A percentile compares a stretch with the other conserved stretches of the same genome.
Conservation (phyloP, 2,888 invertebrate genomes). For the Shargacucullia verbasci region DNA sequence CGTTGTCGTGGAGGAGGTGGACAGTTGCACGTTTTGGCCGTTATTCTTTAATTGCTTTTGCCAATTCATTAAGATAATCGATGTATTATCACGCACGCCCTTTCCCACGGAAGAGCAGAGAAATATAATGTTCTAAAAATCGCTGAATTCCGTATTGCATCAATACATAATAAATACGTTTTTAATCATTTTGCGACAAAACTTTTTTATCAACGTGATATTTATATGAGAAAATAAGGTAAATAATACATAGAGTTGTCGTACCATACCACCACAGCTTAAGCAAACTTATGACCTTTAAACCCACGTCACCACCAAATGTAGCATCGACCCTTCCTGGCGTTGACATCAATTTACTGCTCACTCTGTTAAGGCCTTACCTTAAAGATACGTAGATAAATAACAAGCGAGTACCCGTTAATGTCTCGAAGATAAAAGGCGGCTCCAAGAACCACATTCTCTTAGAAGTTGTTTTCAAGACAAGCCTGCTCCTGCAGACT, state of each 20-base stretch:
- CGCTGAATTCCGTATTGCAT: too few species aligned
- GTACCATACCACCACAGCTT: slow-evolving; percentile 3
- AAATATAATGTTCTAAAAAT: too few species aligned
- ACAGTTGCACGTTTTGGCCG: too few species aligned
- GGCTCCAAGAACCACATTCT: slow-evolving; percentile 43
- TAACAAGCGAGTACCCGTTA: slow-evolving; percentile 43
- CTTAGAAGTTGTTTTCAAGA: slow-evolving; percentile 39
- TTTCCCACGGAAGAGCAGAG: too few species aligned
- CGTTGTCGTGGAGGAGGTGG: too few species aligned
- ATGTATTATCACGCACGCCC: too few species aligned
- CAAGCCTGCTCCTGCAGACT: slow-evolving; percentile 43
- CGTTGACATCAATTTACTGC: slow-evolving; percentile 37
- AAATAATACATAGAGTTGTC: too few species aligned
- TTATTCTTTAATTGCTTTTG: too few species aligned
- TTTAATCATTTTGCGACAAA: too few species aligned
- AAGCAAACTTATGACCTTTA: slow-evolving; percentile 33
- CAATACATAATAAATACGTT: too few species aligned
- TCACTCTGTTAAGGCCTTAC: slow-evolving; percentile 39
- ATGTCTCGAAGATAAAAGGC: slow-evolving; percentile 51
- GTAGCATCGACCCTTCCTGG: slow-evolving; percentile 30
- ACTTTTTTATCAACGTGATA: background rate
- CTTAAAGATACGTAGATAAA: slow-evolving; percentile 45
- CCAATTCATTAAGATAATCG: too few species aligned
- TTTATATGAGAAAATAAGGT: background rate
- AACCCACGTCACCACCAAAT: slow-evolving; percentile 16